Conservation (phyloP, 2,888 invertebrate genomes). For the Apantesis nais region DNA sequence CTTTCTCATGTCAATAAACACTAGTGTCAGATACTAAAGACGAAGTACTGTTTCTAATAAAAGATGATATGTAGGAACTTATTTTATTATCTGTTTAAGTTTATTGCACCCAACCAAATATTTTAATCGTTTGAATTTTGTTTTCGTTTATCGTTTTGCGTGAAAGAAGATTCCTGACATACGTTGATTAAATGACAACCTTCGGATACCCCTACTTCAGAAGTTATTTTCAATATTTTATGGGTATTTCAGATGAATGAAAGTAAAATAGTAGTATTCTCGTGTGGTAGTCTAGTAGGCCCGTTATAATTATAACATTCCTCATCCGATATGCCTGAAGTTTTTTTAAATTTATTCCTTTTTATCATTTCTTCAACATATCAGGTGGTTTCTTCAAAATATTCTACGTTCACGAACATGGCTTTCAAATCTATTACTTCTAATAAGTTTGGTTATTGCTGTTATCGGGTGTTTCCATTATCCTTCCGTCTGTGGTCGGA, state of each 20-base stretch:
- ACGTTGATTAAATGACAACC: too few relatives aligned
- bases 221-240: neutral
- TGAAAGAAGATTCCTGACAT: too few relatives aligned
- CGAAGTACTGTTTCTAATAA: too few relatives aligned
- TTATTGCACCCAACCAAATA: too few relatives aligned
- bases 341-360: neutral
- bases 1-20: too few relatives aligned
- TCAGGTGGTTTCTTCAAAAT: neutral
- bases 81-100: too few relatives aligned
- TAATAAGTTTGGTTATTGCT: neutral
- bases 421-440: neutral
- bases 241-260: neutral
- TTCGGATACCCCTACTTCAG: too few relatives aligned
- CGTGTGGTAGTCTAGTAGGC: neutral
- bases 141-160: too few relatives aligned
- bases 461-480: neutral
- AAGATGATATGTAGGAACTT: too few relatives aligned
- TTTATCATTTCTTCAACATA: neutral
- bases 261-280: neutral
- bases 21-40: too few relatives aligned
- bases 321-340: neutral
- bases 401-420: neutral
- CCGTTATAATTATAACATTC: neutral
- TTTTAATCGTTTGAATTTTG: too few relatives aligned
- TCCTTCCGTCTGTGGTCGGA: constrained; percentile 4